Base-by-base conservation (phyloP, 2,113 vertebrate species). In the Rhinichthys klamathensis region DNA sequence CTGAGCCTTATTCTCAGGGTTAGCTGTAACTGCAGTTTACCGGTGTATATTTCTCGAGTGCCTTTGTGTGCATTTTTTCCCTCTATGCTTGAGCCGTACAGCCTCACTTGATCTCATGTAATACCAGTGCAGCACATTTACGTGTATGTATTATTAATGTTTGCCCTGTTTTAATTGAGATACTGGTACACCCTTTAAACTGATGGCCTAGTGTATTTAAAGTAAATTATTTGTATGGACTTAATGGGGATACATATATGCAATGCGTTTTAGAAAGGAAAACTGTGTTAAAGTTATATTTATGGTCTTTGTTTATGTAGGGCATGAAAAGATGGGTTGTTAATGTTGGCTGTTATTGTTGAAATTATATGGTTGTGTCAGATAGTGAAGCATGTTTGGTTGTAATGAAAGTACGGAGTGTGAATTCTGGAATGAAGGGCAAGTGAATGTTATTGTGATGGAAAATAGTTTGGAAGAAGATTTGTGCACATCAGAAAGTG, bases 1-100 rank as follows among this genome's bases (percentile, higher is more conserved):
- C 54, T 4, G 65, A 73, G 38, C 63, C 63, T 60, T 35, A 7
- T 63, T 85, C 85, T 89, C 88, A 89, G 88, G 88, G 82, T 87
- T 82, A 51, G 79, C 80, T 82, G 13, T 76, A 65, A 56, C 60
- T n/a, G 73, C 80, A 86, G 5, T 32, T 74, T 73, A n/a, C n/a
- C 56, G 18, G 23, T 80, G 12, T 60, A 56, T 30, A 30, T 67
- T 74, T 21, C 30, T 74, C 1, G 16, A 25, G 30, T 84, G 74
- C 69, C 30, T 58, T 75, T 9, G 11, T 56, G 16, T 54, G 73
- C 23, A 49, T 32, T 35, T 12, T 13, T 73, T 65, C 38, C 5
- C 27, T 51, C 56, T 61, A 69, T 80, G n/a, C 16, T 41, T 44
- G n/a, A 32, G 21, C 56, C 13, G 25, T 54, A 74, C 49, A 46